Percentiles rank a stretch among this genome's conserved stretches.
These are phyloP conservation scores for Passer domesticus DNA, from an alignment of 2,113 vertebrate genomes.

Conservation along the genomic window DNA sequence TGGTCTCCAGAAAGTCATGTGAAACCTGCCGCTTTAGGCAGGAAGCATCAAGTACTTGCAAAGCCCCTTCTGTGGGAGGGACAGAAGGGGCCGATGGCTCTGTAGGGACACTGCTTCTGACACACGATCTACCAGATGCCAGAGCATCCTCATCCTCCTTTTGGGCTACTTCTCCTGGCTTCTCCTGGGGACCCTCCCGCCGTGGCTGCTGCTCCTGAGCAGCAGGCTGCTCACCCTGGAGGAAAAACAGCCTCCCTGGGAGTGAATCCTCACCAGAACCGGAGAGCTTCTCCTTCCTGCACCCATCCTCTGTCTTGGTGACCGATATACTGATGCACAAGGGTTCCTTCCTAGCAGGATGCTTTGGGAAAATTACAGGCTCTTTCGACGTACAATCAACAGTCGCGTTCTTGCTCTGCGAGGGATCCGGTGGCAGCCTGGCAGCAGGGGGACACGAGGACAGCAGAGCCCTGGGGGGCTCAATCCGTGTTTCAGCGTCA, in stretches of 20 bases:
- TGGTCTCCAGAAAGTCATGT: constrained; percentile 87
- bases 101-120: background rate
- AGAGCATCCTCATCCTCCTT: constrained; percentile 8
- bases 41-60: constrained; percentile 63
- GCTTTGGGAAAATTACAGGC: constrained; percentile 5
- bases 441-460: background rate
- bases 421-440: background rate
- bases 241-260: constrained; percentile 89
- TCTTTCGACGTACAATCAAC: constrained; percentile 28
- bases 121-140: background rate
- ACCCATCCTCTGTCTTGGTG: constrained; percentile 44
- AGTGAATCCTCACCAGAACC: constrained; percentile 71
- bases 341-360: constrained; percentile 55
- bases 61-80: background rate
- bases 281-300: constrained; percentile 54
- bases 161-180: background rate
- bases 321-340: constrained; percentile 69
- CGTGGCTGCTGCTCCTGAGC: background rate
- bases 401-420: background rate
- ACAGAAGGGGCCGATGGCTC: background rate
- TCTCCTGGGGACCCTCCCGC: background rate
- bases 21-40: constrained; percentile 79
- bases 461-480: constrained; percentile 17
- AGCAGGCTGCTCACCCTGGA: constrained; percentile 38
- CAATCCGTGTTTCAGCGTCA: background rate